These are phyloP conservation scores for Polydrusus cervinus DNA, from an alignment of 2,888 invertebrate genomes.

Conservation along the genomic window DNA sequence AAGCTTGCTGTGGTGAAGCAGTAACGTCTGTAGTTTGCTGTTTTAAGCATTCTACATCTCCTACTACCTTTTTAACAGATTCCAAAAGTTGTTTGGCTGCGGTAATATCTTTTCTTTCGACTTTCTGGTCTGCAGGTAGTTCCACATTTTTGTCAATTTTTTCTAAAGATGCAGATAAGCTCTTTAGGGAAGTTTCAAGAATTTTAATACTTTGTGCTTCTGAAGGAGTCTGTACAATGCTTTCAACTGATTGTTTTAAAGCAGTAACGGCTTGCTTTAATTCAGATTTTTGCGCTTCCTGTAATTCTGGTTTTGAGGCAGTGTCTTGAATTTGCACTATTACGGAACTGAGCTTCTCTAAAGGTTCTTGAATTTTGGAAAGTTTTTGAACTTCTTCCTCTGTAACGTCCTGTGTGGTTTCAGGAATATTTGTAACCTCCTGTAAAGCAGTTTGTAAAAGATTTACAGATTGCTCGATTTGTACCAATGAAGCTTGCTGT, in stretches of 20 bases:
- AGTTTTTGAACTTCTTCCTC: not conserved
- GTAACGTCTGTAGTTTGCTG: slow-evolving; percentile 34
- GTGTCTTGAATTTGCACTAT: slow-evolving; percentile 54
- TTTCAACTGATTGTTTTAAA: slow-evolving; percentile 28
- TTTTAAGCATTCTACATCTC: slow-evolving; percentile 48
- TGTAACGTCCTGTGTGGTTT: slow-evolving; percentile 12
- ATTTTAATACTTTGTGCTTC: slow-evolving; percentile 21
- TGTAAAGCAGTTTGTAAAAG: slow-evolving; percentile 36
- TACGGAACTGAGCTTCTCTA: slow-evolving; percentile 56
- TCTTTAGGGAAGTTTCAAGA: slow-evolving; percentile 15
- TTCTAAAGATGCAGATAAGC: not conserved
- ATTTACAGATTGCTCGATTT: slow-evolving; percentile 41
- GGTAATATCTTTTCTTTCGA: slow-evolving; percentile 18
- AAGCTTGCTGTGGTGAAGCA: slow-evolving; percentile 55
- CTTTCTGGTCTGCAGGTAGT: not conserved
- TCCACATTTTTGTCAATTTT: slow-evolving; percentile 5
- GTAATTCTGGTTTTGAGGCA: slow-evolving; percentile 47
- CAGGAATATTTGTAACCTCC: slow-evolving; percentile 13
- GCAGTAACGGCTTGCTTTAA: slow-evolving; percentile 33
- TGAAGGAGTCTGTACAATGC: slow-evolving; percentile 2
- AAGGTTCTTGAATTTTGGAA: slow-evolving; percentile 40
- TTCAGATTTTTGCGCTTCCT: slow-evolving; percentile 37
- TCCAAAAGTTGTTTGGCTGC: slow-evolving; percentile 23
- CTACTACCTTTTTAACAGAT: slow-evolving; percentile 35
- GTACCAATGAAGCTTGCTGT: slow-evolving; percentile 19